phyloP scores from a whole-genome alignment of 2,888 invertebrate genomes.

The Ophonus ardosiacus region DNA sequence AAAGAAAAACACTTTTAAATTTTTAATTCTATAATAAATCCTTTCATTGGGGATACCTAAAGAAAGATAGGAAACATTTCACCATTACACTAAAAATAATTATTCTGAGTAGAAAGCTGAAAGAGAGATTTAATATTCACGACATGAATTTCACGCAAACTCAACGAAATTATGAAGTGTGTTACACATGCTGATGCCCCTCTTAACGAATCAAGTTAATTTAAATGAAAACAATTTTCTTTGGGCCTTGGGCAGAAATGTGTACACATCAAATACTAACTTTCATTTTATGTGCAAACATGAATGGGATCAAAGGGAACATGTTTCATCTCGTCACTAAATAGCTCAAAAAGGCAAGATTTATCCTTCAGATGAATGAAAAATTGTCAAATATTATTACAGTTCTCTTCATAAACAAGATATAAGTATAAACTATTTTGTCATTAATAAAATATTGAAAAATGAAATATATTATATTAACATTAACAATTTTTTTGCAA shows the following conservation, averaged over 20 bases:
- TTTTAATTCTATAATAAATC: constrained; percentile 26
- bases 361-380: background rate
- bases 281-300: background rate
- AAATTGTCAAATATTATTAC: background rate
- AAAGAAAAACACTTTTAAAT: constrained; percentile 31
- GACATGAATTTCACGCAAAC: background rate
- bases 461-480: too few relatives aligned
- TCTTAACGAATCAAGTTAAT: constrained; percentile 2
- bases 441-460: too few relatives aligned
- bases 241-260: background rate
- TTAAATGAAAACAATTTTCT: constrained; percentile 19
- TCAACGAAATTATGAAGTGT: constrained; percentile 10
- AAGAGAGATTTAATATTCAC: background rate
- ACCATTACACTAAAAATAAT: constrained; percentile 1
- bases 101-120: background rate
- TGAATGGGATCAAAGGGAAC: background rate
- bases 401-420: background rate
- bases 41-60: background rate
- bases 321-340: background rate
- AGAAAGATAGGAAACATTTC: constrained; percentile 14
- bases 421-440: too few relatives aligned
- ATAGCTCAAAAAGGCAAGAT: background rate
- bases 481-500: too few relatives aligned
- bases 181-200: background rate
- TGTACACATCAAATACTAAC: constrained; percentile 5